Evolutionary conservation across 2,888 invertebrate species (phyloP).

Genomic region (Eumacrocentrus americanus): DNA sequence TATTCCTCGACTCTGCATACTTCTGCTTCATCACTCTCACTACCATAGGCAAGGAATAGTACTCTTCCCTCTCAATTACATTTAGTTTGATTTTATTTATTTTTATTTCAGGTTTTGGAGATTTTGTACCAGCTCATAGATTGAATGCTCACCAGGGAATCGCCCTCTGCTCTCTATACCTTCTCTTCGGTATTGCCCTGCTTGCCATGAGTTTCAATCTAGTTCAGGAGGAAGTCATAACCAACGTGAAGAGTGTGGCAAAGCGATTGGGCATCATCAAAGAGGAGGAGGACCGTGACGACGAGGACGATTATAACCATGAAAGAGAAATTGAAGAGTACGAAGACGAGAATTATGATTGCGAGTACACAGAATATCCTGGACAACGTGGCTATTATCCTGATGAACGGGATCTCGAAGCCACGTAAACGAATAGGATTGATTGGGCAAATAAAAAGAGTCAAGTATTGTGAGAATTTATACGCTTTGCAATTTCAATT

Average conservation of each 20-base stretch:
- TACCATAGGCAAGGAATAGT: conserved; percentile 72
- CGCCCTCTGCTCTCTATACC: conserved; percentile 88
- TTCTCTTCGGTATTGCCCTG: conserved; percentile 92
- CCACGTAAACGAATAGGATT: background rate
- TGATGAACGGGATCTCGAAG: background rate
- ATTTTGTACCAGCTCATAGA: conserved; percentile 86
- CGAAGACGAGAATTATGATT: conserved; percentile 41
- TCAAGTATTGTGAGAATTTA: too few species aligned
- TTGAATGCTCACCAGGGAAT: conserved; percentile 68
- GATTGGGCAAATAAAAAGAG: too few species aligned
- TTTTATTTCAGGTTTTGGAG: conserved; percentile 72
- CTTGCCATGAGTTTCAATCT: conserved; percentile 97
- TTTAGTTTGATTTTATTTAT: background rate
- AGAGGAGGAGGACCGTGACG: conserved; percentile 71
- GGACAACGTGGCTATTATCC: background rate
- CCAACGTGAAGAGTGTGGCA: conserved; percentile 85
- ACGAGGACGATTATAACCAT: conserved; percentile 61
- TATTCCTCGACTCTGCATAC: conserved; percentile 85
- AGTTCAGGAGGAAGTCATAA: conserved; percentile 92
- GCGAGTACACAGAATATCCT: conserved; percentile 28
- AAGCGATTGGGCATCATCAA: conserved; percentile 87
- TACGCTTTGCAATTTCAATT: too few species aligned
- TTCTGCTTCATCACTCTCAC: conserved; percentile 94
- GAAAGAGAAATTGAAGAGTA: conserved; percentile 29
- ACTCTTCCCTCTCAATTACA: too few species aligned